Evolutionary conservation across 2,113 vertebrate species (phyloP).

Genomic region (Phoenicopterus ruber): DNA sequence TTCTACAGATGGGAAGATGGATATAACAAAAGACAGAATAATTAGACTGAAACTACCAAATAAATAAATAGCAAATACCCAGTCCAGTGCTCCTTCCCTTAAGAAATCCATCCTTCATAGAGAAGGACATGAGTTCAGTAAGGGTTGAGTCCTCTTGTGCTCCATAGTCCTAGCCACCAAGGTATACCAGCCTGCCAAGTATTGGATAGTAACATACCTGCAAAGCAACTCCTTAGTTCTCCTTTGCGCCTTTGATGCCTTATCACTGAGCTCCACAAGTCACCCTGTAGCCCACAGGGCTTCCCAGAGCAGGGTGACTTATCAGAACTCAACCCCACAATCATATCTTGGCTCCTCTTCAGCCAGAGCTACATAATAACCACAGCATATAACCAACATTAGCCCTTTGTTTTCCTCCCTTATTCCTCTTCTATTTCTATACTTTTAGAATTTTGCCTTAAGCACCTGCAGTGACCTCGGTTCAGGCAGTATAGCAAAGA

Average conservation of each 20-base stretch:
- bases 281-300: background rate
- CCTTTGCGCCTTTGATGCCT: background rate
- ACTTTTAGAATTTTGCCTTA: background rate
- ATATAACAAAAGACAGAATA: background rate
- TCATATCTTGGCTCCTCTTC: background rate
- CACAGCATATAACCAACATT: background rate
- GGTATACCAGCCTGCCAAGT: background rate
- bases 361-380: background rate
- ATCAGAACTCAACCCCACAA: background rate
- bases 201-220: background rate
- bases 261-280: background rate
- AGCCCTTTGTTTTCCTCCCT: background rate
- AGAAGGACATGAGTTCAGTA: background rate
- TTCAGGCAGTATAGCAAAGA: background rate
- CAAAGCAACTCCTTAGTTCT: background rate
- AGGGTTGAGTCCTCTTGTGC: background rate
- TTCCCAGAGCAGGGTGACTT: background rate
- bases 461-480: background rate
- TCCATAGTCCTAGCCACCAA: background rate
- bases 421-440: background rate
- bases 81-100: background rate
- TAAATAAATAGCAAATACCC: background rate
- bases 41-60: background rate
- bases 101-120: background rate
- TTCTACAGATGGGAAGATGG: background rate